Evolutionary conservation across 1,140 invertebrate genomes (phyloP).

Genomic region (Portunus trituberculatus): DNA sequence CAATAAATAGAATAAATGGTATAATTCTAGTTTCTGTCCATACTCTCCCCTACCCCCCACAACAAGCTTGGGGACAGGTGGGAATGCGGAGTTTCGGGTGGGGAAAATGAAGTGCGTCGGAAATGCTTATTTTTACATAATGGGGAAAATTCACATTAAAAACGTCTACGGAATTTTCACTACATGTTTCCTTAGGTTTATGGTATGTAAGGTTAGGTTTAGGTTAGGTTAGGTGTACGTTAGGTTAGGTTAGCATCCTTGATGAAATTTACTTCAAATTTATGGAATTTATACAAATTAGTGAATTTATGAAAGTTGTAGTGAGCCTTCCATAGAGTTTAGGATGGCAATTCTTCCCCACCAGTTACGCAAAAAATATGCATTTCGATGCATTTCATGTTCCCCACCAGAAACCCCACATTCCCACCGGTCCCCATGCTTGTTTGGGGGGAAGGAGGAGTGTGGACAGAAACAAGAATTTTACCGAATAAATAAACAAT

Average conservation of each 20-base stretch:
- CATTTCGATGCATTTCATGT: neutral
- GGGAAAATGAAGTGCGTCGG: neutral
- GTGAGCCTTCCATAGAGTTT: too few relatives aligned
- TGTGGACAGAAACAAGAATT: neutral
- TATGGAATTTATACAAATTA: too few relatives aligned
- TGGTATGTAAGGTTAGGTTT: neutral
- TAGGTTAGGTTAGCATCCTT: too few relatives aligned
- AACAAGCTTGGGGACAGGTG: too few relatives aligned
- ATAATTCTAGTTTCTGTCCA: too few relatives aligned
- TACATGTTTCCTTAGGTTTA: neutral
- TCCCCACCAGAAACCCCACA: too few relatives aligned
- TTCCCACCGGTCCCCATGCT: neutral
- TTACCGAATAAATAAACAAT: too few relatives aligned
- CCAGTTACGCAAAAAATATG: neutral
- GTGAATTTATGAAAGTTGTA: too few relatives aligned
- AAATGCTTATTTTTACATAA: neutral
- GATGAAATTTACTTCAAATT: too few relatives aligned
- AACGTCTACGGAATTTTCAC: neutral
- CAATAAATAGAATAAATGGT: too few relatives aligned
- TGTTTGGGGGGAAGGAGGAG: neutral
- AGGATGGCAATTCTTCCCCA: neutral
- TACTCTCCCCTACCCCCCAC: too few relatives aligned
- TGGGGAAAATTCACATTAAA: neutral
- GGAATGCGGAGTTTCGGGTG: too few relatives aligned
- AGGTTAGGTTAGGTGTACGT: neutral